phyloP scores from a whole-genome alignment of 2,113 vertebrate species.

The Burhinus bistriatus region DNA sequence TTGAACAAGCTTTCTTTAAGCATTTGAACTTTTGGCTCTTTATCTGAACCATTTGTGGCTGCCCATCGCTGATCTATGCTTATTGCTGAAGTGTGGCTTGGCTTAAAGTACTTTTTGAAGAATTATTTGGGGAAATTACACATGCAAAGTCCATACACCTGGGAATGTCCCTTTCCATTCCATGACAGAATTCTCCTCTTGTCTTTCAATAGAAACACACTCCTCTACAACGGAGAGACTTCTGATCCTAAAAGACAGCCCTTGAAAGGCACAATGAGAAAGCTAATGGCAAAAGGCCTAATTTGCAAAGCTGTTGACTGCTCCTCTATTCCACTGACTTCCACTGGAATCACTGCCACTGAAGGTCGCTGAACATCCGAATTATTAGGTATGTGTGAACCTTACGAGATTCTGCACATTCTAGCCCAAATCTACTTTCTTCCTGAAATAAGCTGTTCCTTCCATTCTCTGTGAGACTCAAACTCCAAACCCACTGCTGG shows the following conservation, averaged over 20 bases:
- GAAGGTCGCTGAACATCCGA: fast-evolving
- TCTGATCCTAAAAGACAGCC: not conserved
- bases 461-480: not conserved
- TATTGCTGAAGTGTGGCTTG: slow-evolving; percentile 39
- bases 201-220: not conserved
- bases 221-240: not conserved
- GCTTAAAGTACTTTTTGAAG: not conserved
- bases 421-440: not conserved
- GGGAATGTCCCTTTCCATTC: not conserved
- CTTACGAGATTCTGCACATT: not conserved
- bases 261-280: not conserved
- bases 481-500: slow-evolving; percentile 20
- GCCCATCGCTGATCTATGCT: slow-evolving; percentile 5
- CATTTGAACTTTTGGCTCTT: slow-evolving; percentile 52
- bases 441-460: not conserved
- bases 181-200: not conserved
- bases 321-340: not conserved
- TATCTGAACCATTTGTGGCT: slow-evolving; percentile 42
- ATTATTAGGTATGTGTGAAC: not conserved
- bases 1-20: slow-evolving; percentile 41
- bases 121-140: not conserved
- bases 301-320: not conserved
- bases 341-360: not conserved
- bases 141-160: not conserved
- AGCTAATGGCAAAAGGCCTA: not conserved